Evolutionary conservation across 30 jellyfish, hydroid and myxozoan genomes (phyloP).

Genomic region (Chrysaora quinquecirrha): DNA sequence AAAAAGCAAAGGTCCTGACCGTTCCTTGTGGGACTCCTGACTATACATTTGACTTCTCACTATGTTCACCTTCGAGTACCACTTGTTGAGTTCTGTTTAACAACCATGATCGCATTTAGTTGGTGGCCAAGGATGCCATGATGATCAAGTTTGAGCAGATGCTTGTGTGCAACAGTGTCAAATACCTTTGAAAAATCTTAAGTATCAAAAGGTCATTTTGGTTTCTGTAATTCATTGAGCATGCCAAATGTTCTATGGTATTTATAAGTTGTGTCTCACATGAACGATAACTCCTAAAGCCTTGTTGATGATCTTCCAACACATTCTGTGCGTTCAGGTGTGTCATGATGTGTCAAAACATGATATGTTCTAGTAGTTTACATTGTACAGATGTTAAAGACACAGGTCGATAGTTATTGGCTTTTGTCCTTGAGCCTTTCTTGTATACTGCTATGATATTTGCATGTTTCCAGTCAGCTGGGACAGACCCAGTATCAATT

Average conservation of each 20-base stretch:
- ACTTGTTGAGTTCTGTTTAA: constrained; percentile 8
- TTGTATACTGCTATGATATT: constrained; percentile 44
- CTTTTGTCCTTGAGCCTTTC: constrained; percentile 18
- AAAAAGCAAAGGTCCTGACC: constrained; percentile 30
- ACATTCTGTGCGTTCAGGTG: constrained; percentile 31
- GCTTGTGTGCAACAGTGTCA: constrained; percentile 47
- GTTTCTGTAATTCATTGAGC: constrained; percentile 30
- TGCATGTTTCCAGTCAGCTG: constrained; percentile 56
- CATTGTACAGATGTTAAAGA: constrained; percentile 50
- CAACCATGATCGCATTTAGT: constrained; percentile 33
- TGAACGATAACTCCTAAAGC: constrained; percentile 45
- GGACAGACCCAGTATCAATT: constrained; percentile 50
- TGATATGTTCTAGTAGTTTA: constrained; percentile 50
- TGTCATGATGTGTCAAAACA: constrained; percentile 28
- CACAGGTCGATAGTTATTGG: constrained; percentile 44
- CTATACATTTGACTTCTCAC: no score
- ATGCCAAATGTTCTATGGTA: constrained; percentile 48
- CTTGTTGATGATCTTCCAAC: constrained; percentile 37
- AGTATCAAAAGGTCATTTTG: constrained; percentile 39
- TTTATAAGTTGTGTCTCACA: constrained; percentile 65
- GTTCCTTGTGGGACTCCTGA: constrained; percentile 69
- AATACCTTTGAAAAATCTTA: constrained; percentile 53
- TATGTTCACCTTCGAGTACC: constrained; percentile 16
- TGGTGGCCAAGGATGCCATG: constrained; percentile 50
- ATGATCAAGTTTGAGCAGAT: constrained; percentile 24